Conservation (phyloP, 2,113 vertebrate genomes). For the Datnioides undecimradiatus region DNA sequence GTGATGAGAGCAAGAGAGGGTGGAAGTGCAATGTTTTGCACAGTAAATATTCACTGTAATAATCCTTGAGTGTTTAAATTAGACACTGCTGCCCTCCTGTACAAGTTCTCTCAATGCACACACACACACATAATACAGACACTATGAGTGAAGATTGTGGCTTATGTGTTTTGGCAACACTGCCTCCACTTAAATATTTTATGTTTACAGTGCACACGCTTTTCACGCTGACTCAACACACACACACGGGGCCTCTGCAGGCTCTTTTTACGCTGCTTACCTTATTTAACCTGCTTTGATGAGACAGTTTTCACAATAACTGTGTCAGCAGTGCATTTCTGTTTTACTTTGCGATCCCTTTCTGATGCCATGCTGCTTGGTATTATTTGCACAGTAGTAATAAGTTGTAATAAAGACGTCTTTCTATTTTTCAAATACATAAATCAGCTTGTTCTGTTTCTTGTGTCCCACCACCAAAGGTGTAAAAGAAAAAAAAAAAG, state of each 20-base stretch:
- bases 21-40: constrained; percentile 15
- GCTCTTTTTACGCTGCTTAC: constrained; percentile 14
- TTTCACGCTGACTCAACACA: constrained; percentile 15
- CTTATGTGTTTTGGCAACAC: neutral
- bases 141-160: constrained; percentile 3
- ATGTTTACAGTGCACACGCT: neutral
- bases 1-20: neutral
- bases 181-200: constrained; percentile 30
- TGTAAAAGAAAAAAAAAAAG: constrained; percentile 55
- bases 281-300: neutral
- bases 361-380: neutral
- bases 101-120: constrained; percentile 7
- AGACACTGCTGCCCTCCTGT: neutral
- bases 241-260: constrained; percentile 2
- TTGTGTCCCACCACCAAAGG: constrained; percentile 50
- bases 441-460: constrained; percentile 7
- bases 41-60: neutral
- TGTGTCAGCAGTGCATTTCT: neutral
- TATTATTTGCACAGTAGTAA: constrained; percentile 45
- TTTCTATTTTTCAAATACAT: constrained; percentile 40
- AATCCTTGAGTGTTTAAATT: constrained; percentile 2
- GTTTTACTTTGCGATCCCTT: neutral
- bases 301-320: constrained; percentile 14
- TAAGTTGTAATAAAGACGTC: constrained; percentile 24
- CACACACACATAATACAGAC: neutral